Base-by-base conservation (phyloP, 2,797 vertebrate species). In the Pangasius mekongensis region DNA sequence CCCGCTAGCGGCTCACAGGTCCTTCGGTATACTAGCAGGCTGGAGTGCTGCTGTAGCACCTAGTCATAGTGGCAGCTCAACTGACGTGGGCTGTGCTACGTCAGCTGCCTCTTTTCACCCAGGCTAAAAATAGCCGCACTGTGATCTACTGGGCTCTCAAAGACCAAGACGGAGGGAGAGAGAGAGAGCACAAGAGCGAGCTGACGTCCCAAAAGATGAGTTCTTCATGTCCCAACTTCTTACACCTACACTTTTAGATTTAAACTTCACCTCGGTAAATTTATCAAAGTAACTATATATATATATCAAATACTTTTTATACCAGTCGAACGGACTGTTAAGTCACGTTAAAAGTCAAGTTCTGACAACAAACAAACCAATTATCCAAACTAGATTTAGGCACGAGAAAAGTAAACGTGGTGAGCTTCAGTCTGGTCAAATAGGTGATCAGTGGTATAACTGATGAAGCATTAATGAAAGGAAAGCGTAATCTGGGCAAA, bases 81-180 rank as follows among this genome's bases (percentile, higher is more conserved):
- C 95, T 95, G 95, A 96, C 95, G 96, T 94, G 93, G 94, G 95
- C 95, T 95, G 92, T 94, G 94, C 95, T 94, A 96, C 93, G 92
- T 96, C 96, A 96, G 95, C 94, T 95, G 94, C 95, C 94, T 96
- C 93, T 95, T 94, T 95, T 93, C 95, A 95, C 93, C 93, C 92
- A 89, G 6, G 93, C 95, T 96, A 96, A 95, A 95, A 95, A 96
- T 96, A 96, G 95, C 91, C 76, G 91, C 94, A 92, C 93, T 93
- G 91, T 89, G 88, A 92, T 92, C 91, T 83, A 91, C 88, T 91
- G 87, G 88, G 91, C 86, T 77, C 91, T 83, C 82, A 88, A 64
- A 89, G 66, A 91, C 83, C 92, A 92, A 95, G 93, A 93, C 92
- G 92, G 83, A 87, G 92, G 94, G 93, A 93, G 94, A 94, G 36